Percentiles rank a stretch among this genome's conserved stretches.
Conservation (phyloP, 1,140 invertebrate species). For the Zaprionus africanus region DNA sequence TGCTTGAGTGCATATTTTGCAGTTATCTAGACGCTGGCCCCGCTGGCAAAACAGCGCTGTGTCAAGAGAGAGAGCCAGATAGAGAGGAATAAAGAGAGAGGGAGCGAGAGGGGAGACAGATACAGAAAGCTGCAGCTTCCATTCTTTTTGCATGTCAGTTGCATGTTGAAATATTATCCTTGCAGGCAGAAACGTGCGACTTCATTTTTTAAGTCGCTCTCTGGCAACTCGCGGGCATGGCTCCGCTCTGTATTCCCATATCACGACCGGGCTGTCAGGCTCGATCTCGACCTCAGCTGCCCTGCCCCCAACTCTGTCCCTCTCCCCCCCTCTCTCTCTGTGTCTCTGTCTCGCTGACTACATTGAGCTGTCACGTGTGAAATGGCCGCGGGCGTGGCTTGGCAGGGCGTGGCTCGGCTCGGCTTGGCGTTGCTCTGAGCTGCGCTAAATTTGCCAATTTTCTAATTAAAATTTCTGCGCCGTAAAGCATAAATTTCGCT, state of each 20-base stretch:
- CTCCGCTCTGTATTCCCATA: slow-evolving; percentile 33
- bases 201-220: slow-evolving; percentile 54
- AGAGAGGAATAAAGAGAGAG: background rate
- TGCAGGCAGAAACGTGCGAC: slow-evolving; percentile 82
- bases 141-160: slow-evolving; percentile 73
- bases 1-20: slow-evolving; percentile 83
- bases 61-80: slow-evolving; percentile 4
- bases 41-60: slow-evolving; percentile 30
- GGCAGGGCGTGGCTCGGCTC: background rate
- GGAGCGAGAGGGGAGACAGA: background rate
- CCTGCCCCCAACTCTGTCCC: background rate
- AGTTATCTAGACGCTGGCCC: slow-evolving; percentile 68
- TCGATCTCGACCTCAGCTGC: background rate
- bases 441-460: slow-evolving; percentile 75
- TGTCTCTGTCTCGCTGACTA: too few relatives aligned
- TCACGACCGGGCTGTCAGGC: slow-evolving; percentile 25
- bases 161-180: slow-evolving; percentile 83
- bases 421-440: slow-evolving; percentile 17
- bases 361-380: slow-evolving; percentile 79
- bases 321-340: background rate
- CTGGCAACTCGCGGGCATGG: slow-evolving; percentile 33
- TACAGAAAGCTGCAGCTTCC: slow-evolving; percentile 21
- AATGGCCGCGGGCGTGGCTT: slow-evolving; percentile 17
- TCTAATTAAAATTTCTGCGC: slow-evolving; percentile 83
- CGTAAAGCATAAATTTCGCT: slow-evolving; percentile 79